Evolutionary conservation across 2,113 vertebrate species (phyloP).

Genomic region (Labeo rohita): DNA sequence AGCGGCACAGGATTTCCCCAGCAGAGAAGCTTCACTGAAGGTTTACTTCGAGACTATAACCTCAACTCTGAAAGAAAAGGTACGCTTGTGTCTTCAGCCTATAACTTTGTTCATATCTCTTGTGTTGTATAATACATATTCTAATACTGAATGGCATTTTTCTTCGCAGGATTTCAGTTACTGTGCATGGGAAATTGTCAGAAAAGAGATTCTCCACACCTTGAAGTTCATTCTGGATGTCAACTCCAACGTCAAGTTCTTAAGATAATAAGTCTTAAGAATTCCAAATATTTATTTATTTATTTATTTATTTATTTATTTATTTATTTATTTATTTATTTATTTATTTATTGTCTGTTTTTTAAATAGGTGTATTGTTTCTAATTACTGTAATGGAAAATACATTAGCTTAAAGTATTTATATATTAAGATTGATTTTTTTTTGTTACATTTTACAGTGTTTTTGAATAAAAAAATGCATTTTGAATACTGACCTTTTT

Average conservation of each 20-base stretch:
- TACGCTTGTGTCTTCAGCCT: not conserved
- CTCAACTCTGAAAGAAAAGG: conserved; percentile 50
- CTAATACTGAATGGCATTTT: not conserved
- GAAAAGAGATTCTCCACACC: conserved; percentile 26
- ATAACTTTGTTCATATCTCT: not conserved
- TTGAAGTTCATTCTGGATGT: conserved; percentile 48
- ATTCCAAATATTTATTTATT: not conserved
- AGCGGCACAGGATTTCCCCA: not conserved
- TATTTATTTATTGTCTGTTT: not conserved
- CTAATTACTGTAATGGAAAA: not conserved
- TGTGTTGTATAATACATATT: not conserved
- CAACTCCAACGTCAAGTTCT: conserved; percentile 4
- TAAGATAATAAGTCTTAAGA: not conserved
- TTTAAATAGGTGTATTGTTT: not conserved
- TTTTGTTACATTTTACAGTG: not conserved
- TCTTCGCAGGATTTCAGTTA: conserved; percentile 40
- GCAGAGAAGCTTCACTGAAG: conserved; percentile 31
- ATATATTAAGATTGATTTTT: not conserved
- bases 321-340: not conserved
- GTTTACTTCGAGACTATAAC: conserved; percentile 42
- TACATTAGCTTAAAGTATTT: too few relatives aligned
- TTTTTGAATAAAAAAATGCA: not conserved
- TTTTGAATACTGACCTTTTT: not conserved
- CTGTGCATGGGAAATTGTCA: conserved; percentile 54
- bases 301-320: conserved; percentile 1